Evolutionary conservation across 2,113 vertebrate genomes (phyloP).

Genomic region (Salvator merianae): DNA sequence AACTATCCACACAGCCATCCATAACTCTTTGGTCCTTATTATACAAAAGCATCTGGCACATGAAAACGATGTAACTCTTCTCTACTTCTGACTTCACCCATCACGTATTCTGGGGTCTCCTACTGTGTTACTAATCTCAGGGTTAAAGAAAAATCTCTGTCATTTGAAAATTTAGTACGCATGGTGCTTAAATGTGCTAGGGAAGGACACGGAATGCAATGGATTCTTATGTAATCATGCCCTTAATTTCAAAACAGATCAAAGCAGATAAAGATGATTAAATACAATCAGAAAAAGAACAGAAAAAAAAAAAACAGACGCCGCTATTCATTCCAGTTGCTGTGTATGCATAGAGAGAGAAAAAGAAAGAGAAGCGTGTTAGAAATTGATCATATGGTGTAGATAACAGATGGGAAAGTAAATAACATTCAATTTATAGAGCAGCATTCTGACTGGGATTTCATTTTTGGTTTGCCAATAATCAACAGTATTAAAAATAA

Average conservation of each 20-base stretch:
- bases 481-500: background rate
- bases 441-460: background rate
- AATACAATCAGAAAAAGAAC: constrained; percentile 55
- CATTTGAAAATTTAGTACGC: background rate
- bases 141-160: background rate
- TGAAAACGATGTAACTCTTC: background rate
- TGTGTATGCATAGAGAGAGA: constrained; percentile 80
- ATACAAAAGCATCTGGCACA: background rate
- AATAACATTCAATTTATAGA: background rate
- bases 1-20: no score
- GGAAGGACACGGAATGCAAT: background rate
- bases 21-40: background rate
- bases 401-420: background rate
- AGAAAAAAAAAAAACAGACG: constrained; percentile 73
- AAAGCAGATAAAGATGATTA: constrained; percentile 47
- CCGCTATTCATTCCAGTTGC: constrained; percentile 87
- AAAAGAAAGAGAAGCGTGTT: constrained; percentile 63
- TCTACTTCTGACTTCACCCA: background rate
- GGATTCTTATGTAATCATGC: constrained; percentile 26
- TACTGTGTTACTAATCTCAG: background rate
- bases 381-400: constrained; percentile 13
- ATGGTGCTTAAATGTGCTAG: constrained; percentile 19
- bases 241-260: constrained; percentile 48
- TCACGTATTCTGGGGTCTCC: background rate
- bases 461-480: background rate